Evolutionary conservation across 2,888 invertebrate genomes (phyloP), one percentile per base, ranked within the genome.

Genomic region (Cataglyphis cursor): DNA sequence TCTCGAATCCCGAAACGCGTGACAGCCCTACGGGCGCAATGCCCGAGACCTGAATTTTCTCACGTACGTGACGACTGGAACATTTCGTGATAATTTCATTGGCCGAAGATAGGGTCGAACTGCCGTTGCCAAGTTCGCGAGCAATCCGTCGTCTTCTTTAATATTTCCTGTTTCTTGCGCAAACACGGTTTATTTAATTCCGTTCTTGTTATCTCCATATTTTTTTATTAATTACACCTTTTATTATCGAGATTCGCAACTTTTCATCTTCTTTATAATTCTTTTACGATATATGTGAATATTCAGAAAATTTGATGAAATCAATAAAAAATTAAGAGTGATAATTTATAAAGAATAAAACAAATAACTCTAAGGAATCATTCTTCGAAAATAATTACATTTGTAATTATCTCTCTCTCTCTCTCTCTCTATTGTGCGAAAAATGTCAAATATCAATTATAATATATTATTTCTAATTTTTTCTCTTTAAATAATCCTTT

Each of bases 91-190:
- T 80, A 80, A 80, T 80, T 80, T 80, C 59, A 80, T 80, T 80
- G 81, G 68, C 12, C 38, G 38, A 65, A 31, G 48, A 15, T 64
- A 54, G 54, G 48, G 59, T 64, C 59, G 65, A 18, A 54, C 57
- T 4, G 12, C 9, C 24, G 51, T 57, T n/a, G 81, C n/a, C 18
- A 15, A 10, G 31, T 41, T 74, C 51, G 38, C 38, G 41, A 81
- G 38, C 62, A 62, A 51, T 51, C n/a, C 76, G 28, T 76, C 85
- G 87, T 89, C 89, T 84, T 83, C 88, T 89, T 90, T 89, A 89
- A 89, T 88, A 88, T 90, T 87, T 86, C 75, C 85, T 85, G 83
- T 80, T 81, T 81, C 81, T 78, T 78, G 82, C 61, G 83, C 81
- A 68, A 86, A 81, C 41, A 81, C 41, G 18, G 61, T 66, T 51